A percentile compares a stretch with the other conserved stretches of the same genome.
Conservation (phyloP, 1,140 invertebrate genomes). For the Aphidius gifuensis region DNA sequence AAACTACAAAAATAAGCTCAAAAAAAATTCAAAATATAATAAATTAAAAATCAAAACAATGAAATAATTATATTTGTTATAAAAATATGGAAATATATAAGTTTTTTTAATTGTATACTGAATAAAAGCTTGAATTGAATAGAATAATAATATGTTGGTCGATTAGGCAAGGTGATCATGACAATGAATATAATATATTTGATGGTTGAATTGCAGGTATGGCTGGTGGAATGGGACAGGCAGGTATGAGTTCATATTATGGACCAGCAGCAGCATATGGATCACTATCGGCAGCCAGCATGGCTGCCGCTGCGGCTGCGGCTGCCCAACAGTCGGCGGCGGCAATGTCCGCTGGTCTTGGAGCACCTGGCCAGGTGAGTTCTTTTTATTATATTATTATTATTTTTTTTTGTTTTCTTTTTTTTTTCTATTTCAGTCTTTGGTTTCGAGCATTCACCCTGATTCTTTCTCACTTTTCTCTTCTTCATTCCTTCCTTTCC, state of each 20-base stretch:
- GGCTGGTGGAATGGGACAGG: constrained; percentile 61
- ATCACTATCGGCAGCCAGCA: constrained; percentile 61
- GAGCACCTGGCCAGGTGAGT: constrained; percentile 59
- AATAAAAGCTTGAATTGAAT: too few species aligned
- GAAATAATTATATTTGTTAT: too few species aligned
- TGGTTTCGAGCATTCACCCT: background rate
- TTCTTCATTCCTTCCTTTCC: background rate
- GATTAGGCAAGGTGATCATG: too few species aligned
- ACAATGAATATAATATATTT: too few species aligned
- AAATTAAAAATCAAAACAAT: too few species aligned
- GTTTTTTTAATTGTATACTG: too few species aligned
- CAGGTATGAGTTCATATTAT: constrained; percentile 63
- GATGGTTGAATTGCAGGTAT: constrained; percentile 51
- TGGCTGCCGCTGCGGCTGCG: constrained; percentile 62
- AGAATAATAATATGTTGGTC: too few species aligned
- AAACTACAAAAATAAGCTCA: too few species aligned
- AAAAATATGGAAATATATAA: too few species aligned
- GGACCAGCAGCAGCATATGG: constrained; percentile 63
- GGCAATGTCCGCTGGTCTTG: constrained; percentile 60
- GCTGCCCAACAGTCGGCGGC: constrained; percentile 62
- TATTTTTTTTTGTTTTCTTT: constrained; percentile 16
- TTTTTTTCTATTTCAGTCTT: constrained; percentile 13
- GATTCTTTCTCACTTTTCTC: background rate
- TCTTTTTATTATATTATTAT: constrained; percentile 19
- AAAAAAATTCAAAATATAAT: too few species aligned